Evolutionary conservation across 2,797 vertebrate genomes (phyloP).

Genomic region (Apodemus agrarius): DNA sequence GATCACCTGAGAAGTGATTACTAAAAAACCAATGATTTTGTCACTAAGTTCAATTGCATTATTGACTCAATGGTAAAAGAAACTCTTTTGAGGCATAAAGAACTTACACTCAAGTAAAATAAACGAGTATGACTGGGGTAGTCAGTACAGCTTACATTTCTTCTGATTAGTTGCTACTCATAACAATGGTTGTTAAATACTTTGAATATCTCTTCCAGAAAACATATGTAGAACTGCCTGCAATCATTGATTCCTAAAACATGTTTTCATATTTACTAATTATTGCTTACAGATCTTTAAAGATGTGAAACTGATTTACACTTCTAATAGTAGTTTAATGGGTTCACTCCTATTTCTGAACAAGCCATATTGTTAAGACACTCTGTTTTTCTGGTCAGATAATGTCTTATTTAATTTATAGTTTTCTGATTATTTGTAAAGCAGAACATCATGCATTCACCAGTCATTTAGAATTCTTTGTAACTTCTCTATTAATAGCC

Average conservation of each 20-base stretch:
- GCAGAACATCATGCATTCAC: neutral
- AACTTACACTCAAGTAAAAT: conserved; percentile 41
- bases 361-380: neutral
- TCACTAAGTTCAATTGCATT: neutral
- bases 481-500: conserved; percentile 11
- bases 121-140: neutral
- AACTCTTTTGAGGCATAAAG: neutral
- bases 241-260: neutral
- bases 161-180: neutral
- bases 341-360: neutral
- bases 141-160: neutral
- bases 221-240: neutral
- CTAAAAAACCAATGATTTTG: conserved; percentile 7
- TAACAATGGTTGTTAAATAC: conserved; percentile 39
- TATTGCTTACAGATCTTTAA: neutral
- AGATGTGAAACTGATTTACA: neutral
- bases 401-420: conserved; percentile 1
- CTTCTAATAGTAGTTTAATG: neutral
- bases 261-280: neutral
- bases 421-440: conserved; percentile 42
- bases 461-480: neutral
- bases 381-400: neutral
- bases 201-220: neutral
- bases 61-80: neutral
- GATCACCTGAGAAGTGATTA: neutral